A percentile compares a stretch with the other conserved stretches of the same genome.
phyloP scores from a whole-genome alignment of 2,113 vertebrate genomes.

The Corynorhinus townsendii region DNA sequence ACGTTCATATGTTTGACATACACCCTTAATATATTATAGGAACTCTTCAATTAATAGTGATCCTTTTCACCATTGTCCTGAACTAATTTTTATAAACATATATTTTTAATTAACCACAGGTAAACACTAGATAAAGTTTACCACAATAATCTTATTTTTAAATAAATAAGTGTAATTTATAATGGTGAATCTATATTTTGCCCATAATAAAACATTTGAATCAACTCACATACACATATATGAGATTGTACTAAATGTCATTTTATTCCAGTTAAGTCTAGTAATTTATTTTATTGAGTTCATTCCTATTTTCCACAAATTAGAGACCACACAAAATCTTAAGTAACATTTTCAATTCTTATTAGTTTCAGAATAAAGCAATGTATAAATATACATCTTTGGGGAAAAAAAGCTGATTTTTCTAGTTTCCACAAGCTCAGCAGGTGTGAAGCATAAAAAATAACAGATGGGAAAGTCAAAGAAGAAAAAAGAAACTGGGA shows the following conservation, averaged over 20 bases:
- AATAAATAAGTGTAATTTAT: background rate
- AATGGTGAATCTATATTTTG: background rate
- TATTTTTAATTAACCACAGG: background rate
- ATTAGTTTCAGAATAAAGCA: background rate
- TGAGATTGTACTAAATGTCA: background rate
- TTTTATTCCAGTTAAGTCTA: background rate
- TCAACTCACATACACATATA: background rate
- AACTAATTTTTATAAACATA: background rate
- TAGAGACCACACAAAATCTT: background rate
- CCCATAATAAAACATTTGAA: background rate
- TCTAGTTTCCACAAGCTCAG: background rate
- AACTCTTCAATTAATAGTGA: background rate
- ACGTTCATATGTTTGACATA: background rate
- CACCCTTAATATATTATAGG: background rate
- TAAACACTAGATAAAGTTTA: background rate
- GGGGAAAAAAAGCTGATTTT: background rate
- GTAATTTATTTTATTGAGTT: background rate
- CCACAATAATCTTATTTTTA: background rate
- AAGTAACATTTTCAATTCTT: background rate
- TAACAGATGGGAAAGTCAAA: conserved; percentile 57
- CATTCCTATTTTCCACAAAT: background rate
- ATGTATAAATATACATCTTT: background rate
- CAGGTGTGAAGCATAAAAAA: conserved; percentile 29
- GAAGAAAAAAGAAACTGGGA: conserved; percentile 41
- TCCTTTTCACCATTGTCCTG: background rate